Evolutionary conservation across 2,888 invertebrate species (phyloP), one percentile per base, ranked within the genome.

Genomic region (Empis stercorea): DNA sequence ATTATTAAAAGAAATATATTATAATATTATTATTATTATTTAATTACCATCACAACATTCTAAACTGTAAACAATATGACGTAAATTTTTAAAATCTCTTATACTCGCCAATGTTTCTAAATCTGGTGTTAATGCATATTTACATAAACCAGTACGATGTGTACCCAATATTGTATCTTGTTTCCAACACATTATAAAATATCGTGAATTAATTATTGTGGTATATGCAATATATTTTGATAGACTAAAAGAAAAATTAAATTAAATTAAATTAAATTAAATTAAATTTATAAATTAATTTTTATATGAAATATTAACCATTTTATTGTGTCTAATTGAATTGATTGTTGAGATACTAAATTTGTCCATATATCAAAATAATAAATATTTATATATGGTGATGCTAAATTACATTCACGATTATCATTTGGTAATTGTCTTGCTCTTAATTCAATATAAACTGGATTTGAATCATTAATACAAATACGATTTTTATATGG

Each of bases 181-280:
- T 39, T 63, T 63, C 65, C 65, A 66, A 23, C 64, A 63, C 63
- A 68, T 61, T 2, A 68, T 58, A 49, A 68, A 67, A 52, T 68
- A 68, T 6, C 68, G 62, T 4, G 66, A 64, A 46, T 67, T 64
- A 2, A 57, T 55, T 34, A 68, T 61, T 39, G 61, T 60, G 3
- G 68, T 66, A 30, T 60, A 68, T 41, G 60, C 58, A 10, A 68
- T 60, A 39, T 58, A 57, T 7, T 54, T 48, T 13, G 57, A 56
- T 2, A 61, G 53, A 42, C 68, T 68, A 47, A 4, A 43, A 20
- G 32, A 39, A 30, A 10, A 46, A 6, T 11, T 40, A 30, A 37
- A n/a, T n/a, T n/a, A 41, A 15, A 42, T 34, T 32, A 32, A 38
- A 14, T 32, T 17, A 42, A 14, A 38, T 32, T 32, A 11, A 11